A percentile compares a stretch with the other conserved stretches of the same genome.
Conservation (phyloP, 1,140 invertebrate species). For the Trichomalopsis sarcophagae region DNA sequence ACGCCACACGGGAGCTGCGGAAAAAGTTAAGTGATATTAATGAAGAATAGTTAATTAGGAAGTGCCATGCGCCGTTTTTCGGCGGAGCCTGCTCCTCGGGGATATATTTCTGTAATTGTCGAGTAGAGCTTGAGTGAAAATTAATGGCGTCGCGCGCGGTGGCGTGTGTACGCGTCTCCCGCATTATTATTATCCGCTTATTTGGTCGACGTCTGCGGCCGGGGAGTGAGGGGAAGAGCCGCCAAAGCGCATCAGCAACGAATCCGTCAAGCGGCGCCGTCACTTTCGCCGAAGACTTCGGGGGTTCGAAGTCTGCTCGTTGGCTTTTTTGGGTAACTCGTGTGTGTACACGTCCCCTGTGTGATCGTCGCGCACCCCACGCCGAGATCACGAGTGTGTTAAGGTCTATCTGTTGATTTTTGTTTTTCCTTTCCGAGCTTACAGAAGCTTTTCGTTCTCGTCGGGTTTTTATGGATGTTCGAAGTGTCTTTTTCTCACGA, state of each 20-base stretch:
- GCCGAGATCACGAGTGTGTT: too few relatives aligned
- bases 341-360: not conserved
- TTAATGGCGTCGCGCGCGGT: conserved; percentile 53
- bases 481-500: too few relatives aligned
- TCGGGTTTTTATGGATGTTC: too few relatives aligned
- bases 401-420: too few relatives aligned
- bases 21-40: conserved; percentile 64
- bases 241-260: not conserved
- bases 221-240: not conserved
- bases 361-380: too few relatives aligned
- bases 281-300: not conserved
- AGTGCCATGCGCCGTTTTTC: conserved; percentile 48
- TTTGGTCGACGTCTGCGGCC: not conserved
- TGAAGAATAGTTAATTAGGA: conserved; percentile 63
- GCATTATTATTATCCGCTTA: conserved; percentile 14
- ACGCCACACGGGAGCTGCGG: conserved; percentile 7
- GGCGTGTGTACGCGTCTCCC: not conserved
- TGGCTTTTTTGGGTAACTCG: not conserved
- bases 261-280: not conserved
- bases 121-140: conserved; percentile 57
- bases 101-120: conserved; percentile 62
- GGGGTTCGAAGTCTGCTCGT: not conserved
- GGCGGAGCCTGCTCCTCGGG: conserved; percentile 15
- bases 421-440: too few relatives aligned
- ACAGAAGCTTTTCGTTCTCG: too few relatives aligned